A percentile compares a stretch with the other conserved stretches of the same genome.
phyloP scores from a whole-genome alignment of 2,888 invertebrate species.

The Ormyrus thymus region DNA sequence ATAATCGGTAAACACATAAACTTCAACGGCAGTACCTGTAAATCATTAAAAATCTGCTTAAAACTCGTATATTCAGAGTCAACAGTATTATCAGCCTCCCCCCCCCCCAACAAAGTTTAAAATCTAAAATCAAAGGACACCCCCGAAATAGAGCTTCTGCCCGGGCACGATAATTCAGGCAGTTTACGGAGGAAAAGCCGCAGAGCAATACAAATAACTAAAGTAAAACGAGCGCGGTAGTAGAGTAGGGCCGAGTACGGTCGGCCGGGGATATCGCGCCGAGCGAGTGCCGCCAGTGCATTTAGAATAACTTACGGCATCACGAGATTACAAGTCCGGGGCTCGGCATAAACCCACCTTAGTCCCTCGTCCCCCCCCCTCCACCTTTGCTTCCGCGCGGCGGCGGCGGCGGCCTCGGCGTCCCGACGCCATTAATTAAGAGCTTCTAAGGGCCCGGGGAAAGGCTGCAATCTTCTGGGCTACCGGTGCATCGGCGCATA shows the following conservation, averaged over 20 bases:
- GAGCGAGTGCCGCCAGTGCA: constrained; percentile 64
- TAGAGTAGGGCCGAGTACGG: constrained; percentile 29
- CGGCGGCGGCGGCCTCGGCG: constrained; percentile 39
- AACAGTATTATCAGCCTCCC: too few relatives aligned
- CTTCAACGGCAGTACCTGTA: too few relatives aligned
- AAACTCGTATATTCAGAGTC: too few relatives aligned
- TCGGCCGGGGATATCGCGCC: constrained; percentile 15
- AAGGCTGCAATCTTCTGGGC: constrained; percentile 40
- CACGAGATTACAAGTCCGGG: constrained; percentile 73
- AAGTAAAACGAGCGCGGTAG: constrained; percentile 38
- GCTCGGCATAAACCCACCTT: constrained; percentile 69
- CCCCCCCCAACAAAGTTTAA: too few relatives aligned
- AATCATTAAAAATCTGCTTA: too few relatives aligned
- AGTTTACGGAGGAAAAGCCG: neutral
- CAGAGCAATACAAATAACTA: constrained; percentile 44
- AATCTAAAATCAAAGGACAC: too few relatives aligned
- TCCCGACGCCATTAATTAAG: constrained; percentile 70
- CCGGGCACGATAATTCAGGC: neutral
- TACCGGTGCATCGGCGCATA: constrained; percentile 29
- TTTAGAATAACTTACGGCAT: constrained; percentile 74
- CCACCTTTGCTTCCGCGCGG: neutral
- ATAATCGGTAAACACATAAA: too few relatives aligned
- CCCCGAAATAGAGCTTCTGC: neutral
- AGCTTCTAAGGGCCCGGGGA: constrained; percentile 66
- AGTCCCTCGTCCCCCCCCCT: constrained; percentile 57